Evolutionary conservation across 1,140 invertebrate genomes (phyloP), one percentile per base, ranked within the genome.

Genomic region (Tetragnatha versicolor): DNA sequence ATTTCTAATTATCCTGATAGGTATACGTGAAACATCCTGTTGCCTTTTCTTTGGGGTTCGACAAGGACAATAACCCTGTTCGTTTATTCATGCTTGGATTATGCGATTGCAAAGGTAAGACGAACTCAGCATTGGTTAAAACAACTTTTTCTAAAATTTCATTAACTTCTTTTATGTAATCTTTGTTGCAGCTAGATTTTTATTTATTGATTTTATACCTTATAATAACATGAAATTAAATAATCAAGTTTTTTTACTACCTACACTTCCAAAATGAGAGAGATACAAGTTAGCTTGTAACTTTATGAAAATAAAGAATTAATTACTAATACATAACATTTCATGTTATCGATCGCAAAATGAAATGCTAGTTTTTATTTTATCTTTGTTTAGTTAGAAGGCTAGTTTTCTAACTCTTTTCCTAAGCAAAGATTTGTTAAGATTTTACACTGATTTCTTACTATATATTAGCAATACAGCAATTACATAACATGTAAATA

Each of bases 21-120:
- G 53, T 73, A 4, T 73, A 20, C 27, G 12, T 12, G 35, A 73
- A 61, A 22, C 35, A 61, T 49, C 53, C 53, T 2, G 37, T 73
- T 27, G 47, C 70, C 0, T 35, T 42, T 9, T 73, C 22, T n/a
- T 20, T 73, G 9, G 70, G 70, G 17, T 20, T 73, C 6, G 70
- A 73, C 17, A 33, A 42, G 0, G 55, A 73, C 45, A 47, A 73
- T 10, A 73, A 55, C 17, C 53, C 39, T 17, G 70, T 73, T 2
- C 17, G 70, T 17, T n/a, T 73, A 1, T 73, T 73, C 20, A 47
- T 73, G 55, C 51, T 42, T 14, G 70, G 70, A 2, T 20, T 73
- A 25, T 61, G 53, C 25, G 70, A 73, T 47, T 72, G 58, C 22
- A 72, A 72, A 58, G 69, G 69, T 58, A 53, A 72, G 3, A 53